A percentile compares a stretch with the other conserved stretches of the same genome.
Evolutionary conservation across 2,113 vertebrate genomes (phyloP).

Genomic region (Phodopus roborovskii): DNA sequence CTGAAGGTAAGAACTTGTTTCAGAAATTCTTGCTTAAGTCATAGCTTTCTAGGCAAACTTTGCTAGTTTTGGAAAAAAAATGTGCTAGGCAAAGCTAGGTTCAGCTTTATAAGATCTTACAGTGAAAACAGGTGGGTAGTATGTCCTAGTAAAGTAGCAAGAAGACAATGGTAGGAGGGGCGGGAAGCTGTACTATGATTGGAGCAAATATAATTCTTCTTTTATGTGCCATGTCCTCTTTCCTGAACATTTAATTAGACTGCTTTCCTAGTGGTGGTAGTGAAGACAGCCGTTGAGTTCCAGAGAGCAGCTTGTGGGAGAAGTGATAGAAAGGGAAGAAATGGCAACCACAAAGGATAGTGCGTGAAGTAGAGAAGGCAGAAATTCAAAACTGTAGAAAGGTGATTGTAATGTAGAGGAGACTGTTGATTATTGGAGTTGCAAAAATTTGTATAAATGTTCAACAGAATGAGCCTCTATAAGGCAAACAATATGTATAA

Average conservation of each 20-base stretch:
- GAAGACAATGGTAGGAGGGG: neutral
- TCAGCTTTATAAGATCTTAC: no score
- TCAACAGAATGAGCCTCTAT: conserved; percentile 22
- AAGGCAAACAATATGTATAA: neutral
- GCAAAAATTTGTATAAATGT: neutral
- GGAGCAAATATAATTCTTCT: neutral
- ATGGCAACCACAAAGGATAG: neutral
- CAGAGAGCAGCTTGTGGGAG: neutral
- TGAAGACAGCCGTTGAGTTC: neutral
- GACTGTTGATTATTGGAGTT: neutral
- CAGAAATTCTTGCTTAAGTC: neutral
- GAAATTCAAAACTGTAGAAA: neutral
- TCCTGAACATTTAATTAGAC: neutral
- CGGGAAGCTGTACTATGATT: neutral
- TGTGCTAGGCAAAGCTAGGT: neutral
- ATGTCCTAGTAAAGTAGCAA: neutral
- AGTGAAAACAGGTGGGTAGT: neutral
- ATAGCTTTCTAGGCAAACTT: neutral
- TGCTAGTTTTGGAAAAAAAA: neutral
- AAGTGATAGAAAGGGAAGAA: neutral
- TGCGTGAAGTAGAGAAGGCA: neutral
- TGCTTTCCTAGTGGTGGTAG: neutral
- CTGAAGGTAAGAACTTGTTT: neutral
- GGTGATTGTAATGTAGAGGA: neutral
- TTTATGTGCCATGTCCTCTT: neutral